phyloP scores from a whole-genome alignment of 2,797 vertebrate species.

The Microhierax caerulescens region DNA sequence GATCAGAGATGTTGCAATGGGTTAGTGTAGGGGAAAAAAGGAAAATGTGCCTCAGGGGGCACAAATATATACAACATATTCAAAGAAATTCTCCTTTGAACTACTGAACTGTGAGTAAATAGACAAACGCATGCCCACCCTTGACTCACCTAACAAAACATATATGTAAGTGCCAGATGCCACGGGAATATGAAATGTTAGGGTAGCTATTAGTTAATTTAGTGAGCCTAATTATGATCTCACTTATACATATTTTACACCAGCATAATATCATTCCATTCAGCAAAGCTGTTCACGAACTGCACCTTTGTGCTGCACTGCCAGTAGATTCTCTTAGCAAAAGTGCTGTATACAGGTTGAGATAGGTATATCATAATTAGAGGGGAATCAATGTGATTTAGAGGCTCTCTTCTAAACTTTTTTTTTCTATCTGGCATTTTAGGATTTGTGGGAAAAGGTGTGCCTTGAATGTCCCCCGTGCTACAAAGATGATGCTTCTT shows the following conservation, averaged over 20 bases:
- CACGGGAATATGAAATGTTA: not conserved
- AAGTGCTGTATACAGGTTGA: not conserved
- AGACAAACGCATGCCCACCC: not conserved
- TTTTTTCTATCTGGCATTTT: not conserved
- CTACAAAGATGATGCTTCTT: not conserved
- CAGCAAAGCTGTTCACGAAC: not conserved
- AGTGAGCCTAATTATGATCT: slow-evolving; percentile 43
- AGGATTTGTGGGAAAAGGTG: not conserved
- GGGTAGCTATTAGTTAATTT: slow-evolving; percentile 39
- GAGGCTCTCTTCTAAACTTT: not conserved
- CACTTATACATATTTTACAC: slow-evolving; percentile 12
- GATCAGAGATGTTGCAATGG: not conserved
- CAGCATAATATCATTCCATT: not conserved
- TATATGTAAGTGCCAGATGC: not conserved
- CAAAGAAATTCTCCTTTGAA: slow-evolving; percentile 38
- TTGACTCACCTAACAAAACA: slow-evolving; percentile 35
- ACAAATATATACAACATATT: not conserved
- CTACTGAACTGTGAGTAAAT: slow-evolving; percentile 51
- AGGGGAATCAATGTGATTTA: not conserved
- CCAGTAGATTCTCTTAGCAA: not conserved
- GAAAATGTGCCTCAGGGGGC: not conserved
- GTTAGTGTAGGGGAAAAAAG: not conserved
- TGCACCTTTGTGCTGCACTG: not conserved
- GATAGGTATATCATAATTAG: fast-evolving
- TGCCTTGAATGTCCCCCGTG: not conserved